A percentile compares a stretch with the other conserved stretches of the same genome.
Conservation (phyloP, 2,113 vertebrate species). For the Hypanus sabinus region DNA sequence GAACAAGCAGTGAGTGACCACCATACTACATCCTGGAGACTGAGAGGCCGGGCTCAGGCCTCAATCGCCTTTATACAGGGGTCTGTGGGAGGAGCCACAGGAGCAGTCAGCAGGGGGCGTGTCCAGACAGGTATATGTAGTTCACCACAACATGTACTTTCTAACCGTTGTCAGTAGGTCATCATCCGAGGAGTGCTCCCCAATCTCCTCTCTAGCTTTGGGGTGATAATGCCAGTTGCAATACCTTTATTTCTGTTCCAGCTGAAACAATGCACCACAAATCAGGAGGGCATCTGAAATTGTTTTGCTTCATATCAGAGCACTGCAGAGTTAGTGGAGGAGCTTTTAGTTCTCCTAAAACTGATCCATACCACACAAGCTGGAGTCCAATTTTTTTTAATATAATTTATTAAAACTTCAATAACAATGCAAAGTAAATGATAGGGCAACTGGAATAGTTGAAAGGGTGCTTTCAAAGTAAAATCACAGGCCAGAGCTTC, state of each 20-base stretch:
- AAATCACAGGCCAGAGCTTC: background rate
- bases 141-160: no score
- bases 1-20: no score
- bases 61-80: no score
- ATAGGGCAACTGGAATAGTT: background rate
- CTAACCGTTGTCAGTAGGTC: background rate
- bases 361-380: background rate
- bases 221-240: slow-evolving; percentile 4
- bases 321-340: background rate
- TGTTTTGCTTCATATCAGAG: background rate
- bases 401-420: background rate
- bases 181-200: background rate
- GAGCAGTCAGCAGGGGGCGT: no score
- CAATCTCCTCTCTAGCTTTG: background rate
- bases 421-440: background rate
- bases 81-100: no score
- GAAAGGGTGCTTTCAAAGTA: background rate
- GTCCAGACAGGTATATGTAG: no score
- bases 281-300: background rate
- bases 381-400: background rate
- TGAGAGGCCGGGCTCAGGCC: no score
- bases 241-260: background rate
- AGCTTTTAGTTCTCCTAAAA: no score
- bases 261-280: background rate
- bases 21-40: no score